Evolutionary conservation across 2,888 invertebrate species (phyloP), one percentile per base, ranked within the genome.

Genomic region (Campopleginae sp.): DNA sequence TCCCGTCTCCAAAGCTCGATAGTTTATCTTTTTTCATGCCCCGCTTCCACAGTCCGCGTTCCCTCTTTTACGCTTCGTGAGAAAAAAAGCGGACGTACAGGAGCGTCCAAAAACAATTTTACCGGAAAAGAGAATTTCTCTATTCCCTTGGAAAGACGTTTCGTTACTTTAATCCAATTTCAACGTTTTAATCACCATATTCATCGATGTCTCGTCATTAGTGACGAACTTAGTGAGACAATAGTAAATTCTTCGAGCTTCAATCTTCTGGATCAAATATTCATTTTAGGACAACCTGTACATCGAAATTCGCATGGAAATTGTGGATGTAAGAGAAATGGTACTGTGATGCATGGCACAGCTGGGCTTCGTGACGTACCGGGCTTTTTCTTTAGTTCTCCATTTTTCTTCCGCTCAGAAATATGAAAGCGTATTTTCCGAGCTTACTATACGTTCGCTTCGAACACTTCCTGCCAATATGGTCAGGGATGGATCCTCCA

Each of bases 341-440:
- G 65, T 42, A 71, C 46, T 71, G 54, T 68, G 80, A 80, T 58
- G 68, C 58, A 77, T 80, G 44, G 70, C 65, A 44, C 80, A 78
- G 81, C 66, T 70, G 80, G 74, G 74, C 63, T 54, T 61, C 46
- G 46, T 71, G 78, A 81, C 63, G 58, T 65, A 38, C 46, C 66
- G 77, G 38, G 48, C 71, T 71, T 63, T 79, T 51, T 71, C 79
- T 78, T 84, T 78, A 31, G 48, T 61, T 80, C 66, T 51, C 71
- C 46, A 76, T 76, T 76, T 51, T 71, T 66, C 65, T 66, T 54
- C 42, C 76, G 48, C 58, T 44, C 5, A 12, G 42, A 27, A 33
- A 74, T 44, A 70, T 48, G 51, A 63, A 76, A 85, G 33, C 48
- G 58, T 61, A 80, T 76, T 82, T 85, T 72, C 44, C 75, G 31